Base-by-base conservation (phyloP, 2,113 vertebrate genomes). In the Rissa tridactyla region DNA sequence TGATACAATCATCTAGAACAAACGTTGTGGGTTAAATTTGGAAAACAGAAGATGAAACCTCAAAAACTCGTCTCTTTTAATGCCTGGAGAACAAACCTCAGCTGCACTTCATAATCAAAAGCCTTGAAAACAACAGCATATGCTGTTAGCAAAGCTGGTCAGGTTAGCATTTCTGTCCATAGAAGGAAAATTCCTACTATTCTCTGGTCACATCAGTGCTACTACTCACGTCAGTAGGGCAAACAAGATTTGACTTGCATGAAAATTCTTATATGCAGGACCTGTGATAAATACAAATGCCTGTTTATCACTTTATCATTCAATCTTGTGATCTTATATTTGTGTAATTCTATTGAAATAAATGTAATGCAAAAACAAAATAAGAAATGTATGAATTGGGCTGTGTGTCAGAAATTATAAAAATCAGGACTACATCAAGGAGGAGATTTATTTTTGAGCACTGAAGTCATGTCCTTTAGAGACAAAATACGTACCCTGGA, bases 1-100 rank as follows among this genome's bases (percentile, higher is more conserved):
- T 61, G 69, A 85, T 80, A 84, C 57, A 71, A 93, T 68, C 64
- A 94, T 84, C 76, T 86, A 88, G 76, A 86, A 91, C 55, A 96
- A 92, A 76, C 46, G 55, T 14, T 78, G 38, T 47, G 83, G 72
- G 38, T 92, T 91, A 86, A 60, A 81, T 52, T 60, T 72, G 72
- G 47, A 91, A 93, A 93, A 79, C 47, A 78, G 54, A 83, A 81
- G 80, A 83, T 15, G 55, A 95, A 94, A 90, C 25, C 21, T 68
- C 42, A 92, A 91, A 92, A 40, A 1, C 0, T 11, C 18, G 38
- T 81, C 44, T 54, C 32, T 76, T 61, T 58, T 19, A 84, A 49
- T n/a, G 70, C 12, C 88, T 75, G 46, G n/a, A 73, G 64, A 88
- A 46, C 32, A 82, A 94, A 61, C 22, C 18, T 44, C 57, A 85